Conservation (phyloP, 2,797 vertebrate species). For the Sebastolobus altivelis region DNA sequence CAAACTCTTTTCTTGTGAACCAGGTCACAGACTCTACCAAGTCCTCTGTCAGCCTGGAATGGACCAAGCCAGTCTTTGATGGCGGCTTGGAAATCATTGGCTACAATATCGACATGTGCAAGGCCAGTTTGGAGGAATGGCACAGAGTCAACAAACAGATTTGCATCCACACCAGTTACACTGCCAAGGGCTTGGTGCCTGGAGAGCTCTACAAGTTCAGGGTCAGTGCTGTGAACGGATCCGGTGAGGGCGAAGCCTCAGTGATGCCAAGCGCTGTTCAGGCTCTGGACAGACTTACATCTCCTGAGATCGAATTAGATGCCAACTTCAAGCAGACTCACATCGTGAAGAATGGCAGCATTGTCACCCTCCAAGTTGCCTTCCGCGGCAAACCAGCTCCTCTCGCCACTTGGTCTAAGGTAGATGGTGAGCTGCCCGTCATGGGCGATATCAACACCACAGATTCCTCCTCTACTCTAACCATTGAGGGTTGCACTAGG, state of each 20-base stretch:
- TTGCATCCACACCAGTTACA: slow-evolving; percentile 93
- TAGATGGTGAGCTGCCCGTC: slow-evolving; percentile 90
- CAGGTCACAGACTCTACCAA: slow-evolving; percentile 92
- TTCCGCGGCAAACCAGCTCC: slow-evolving; percentile 95
- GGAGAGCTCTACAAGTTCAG: slow-evolving; percentile 98
- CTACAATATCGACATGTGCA: slow-evolving; percentile 98
- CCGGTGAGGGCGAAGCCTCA: slow-evolving; percentile 93
- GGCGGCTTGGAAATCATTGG: slow-evolving; percentile 98
- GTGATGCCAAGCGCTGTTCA: slow-evolving; percentile 90
- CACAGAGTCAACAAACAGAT: slow-evolving; percentile 94
- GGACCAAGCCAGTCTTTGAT: slow-evolving; percentile 97
- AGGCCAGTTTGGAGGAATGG: slow-evolving; percentile 97
- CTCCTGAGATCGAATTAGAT: slow-evolving; percentile 96
- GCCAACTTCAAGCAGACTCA: slow-evolving; percentile 98
- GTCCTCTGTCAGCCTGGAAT: slow-evolving; percentile 94
- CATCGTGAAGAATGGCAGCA: slow-evolving; percentile 94
- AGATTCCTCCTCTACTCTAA: slow-evolving; percentile 93
- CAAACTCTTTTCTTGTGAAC: slow-evolving; percentile 5
- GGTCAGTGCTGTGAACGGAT: slow-evolving; percentile 94
- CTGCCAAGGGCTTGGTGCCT: slow-evolving; percentile 89
- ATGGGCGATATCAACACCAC: slow-evolving; percentile 94
- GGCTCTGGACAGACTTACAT: slow-evolving; percentile 92
- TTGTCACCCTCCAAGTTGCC: slow-evolving; percentile 90
- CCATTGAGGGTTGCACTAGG: slow-evolving; percentile 94
- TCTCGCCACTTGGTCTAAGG: slow-evolving; percentile 93